phyloP scores from a whole-genome alignment of 2,797 vertebrate species.

The Choloepus didactylus region DNA sequence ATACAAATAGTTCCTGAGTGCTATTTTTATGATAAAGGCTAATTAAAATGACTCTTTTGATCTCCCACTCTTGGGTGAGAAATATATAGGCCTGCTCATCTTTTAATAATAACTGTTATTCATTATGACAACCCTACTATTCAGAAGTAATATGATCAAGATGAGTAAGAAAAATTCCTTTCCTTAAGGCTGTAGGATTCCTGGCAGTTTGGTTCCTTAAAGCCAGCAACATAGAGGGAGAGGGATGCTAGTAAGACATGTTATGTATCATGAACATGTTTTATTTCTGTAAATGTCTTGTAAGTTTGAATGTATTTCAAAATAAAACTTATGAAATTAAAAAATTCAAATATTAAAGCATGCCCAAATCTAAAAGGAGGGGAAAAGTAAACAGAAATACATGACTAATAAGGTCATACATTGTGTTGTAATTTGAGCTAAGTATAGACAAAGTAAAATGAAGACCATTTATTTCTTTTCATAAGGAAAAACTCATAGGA shows the following conservation, averaged over 20 bases:
- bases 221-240: not conserved
- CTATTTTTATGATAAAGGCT: conserved; percentile 38
- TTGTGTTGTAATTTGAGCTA: not conserved
- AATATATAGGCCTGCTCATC: conserved; percentile 37
- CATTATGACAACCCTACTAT: conserved; percentile 54
- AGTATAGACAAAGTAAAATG: not conserved
- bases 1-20: not conserved
- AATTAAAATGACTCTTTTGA: conserved; percentile 41
- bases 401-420: not conserved
- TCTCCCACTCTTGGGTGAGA: not conserved
- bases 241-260: not conserved
- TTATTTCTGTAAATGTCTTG: too few relatives aligned
- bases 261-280: not conserved
- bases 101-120: conserved; percentile 63
- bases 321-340: not conserved
- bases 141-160: conserved; percentile 40
- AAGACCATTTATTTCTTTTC: not conserved
- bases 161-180: conserved; percentile 8
- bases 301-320: too few relatives aligned
- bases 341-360: not conserved
- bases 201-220: not conserved
- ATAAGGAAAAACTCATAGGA: not conserved
- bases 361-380: not conserved
- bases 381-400: conserved; percentile 23
- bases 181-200: not conserved